phyloP scores from a whole-genome alignment of 2,888 invertebrate genomes.

The Drosophila lacicola region DNA sequence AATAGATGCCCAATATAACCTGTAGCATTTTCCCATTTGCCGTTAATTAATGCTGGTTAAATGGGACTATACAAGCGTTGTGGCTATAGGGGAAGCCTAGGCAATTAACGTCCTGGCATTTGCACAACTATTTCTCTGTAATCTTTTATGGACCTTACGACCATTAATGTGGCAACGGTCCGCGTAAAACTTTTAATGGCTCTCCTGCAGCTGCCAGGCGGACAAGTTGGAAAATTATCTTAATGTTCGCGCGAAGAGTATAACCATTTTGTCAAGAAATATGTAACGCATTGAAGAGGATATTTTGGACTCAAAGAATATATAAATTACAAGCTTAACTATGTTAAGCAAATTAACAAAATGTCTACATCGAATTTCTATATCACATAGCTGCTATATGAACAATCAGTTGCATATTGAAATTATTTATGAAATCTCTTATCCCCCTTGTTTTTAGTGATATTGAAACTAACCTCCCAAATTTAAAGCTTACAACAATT shows the following conservation, averaged over 20 bases:
- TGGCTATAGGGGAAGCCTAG: conserved; percentile 23
- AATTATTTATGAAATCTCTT: too few species aligned
- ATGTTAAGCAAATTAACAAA: too few species aligned
- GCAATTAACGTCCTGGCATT: conserved; percentile 71
- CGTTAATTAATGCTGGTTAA: conserved; percentile 36
- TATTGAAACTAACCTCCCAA: too few species aligned
- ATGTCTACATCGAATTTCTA: too few species aligned
- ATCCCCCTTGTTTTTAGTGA: too few species aligned
- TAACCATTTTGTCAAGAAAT: neutral
- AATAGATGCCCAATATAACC: neutral
- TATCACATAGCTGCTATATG: too few species aligned
- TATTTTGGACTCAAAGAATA: neutral
- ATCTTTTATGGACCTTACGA: conserved; percentile 68
- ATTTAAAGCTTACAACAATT: too few species aligned
- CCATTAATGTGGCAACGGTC: conserved; percentile 55
- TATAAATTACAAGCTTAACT: too few species aligned
- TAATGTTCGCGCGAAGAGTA: neutral
- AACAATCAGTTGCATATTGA: too few species aligned
- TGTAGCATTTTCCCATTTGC: neutral
- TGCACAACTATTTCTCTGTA: conserved; percentile 73
- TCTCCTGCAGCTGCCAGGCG: conserved; percentile 66
- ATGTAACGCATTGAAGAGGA: neutral
- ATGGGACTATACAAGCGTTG: neutral
- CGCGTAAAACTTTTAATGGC: conserved; percentile 71
- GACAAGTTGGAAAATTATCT: conserved; percentile 52